These are phyloP conservation scores for Machimus atricapillus DNA, from an alignment of 2,888 invertebrate species.

Conservation along the genomic window DNA sequence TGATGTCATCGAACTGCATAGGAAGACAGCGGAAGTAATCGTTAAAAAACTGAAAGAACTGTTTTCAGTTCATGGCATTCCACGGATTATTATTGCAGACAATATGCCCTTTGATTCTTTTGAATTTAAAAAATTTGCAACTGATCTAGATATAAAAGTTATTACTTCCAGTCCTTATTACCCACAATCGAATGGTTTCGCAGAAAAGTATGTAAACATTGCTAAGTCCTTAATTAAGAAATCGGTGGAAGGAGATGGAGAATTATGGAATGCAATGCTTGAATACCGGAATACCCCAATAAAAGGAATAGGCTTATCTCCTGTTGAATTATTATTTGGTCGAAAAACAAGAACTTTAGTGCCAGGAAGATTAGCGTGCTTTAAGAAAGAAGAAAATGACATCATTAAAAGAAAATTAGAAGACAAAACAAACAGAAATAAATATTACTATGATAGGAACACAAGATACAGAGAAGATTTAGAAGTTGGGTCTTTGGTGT, in stretches of 20 bases:
- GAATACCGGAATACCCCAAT: slow-evolving; percentile 26
- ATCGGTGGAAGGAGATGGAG: background rate
- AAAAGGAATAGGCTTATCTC: background rate
- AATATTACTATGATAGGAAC: background rate
- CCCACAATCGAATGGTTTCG: background rate
- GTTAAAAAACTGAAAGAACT: background rate
- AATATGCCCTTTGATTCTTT: slow-evolving; percentile 49
- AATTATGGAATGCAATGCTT: slow-evolving; percentile 6
- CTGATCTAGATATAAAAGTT: slow-evolving; percentile 47
- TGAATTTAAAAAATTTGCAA: slow-evolving; percentile 48
- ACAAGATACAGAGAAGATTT: background rate
- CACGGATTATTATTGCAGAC: slow-evolving; percentile 47
- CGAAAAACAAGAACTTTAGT: slow-evolving; percentile 4
- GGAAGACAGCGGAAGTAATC: background rate
- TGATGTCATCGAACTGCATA: slow-evolving; percentile 40
- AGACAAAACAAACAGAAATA: background rate
- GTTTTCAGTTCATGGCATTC: slow-evolving; percentile 47
- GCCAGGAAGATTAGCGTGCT: background rate
- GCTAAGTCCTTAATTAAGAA: slow-evolving; percentile 10
- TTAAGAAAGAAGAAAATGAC: background rate
- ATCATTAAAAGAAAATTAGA: background rate
- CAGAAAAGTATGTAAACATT: background rate
- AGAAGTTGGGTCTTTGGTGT: background rate
- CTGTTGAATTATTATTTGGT: background rate
- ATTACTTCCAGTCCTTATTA: slow-evolving; percentile 47